Base-by-base conservation (phyloP, 2,113 vertebrate genomes). In the Ophiodon elongatus region DNA sequence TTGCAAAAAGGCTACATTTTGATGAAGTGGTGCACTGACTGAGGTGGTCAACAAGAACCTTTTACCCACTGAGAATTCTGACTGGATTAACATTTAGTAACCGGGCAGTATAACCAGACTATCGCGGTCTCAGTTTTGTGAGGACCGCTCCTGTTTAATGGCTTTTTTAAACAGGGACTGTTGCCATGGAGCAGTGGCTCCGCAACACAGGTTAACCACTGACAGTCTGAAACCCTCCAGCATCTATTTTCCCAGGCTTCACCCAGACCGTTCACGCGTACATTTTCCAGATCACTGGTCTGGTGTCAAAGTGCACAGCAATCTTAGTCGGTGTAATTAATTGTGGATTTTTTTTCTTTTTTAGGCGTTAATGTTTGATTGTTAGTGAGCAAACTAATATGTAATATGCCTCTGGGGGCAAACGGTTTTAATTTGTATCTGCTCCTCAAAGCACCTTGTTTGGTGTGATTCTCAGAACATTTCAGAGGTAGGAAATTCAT, bases 301-400 rank as follows among this genome's bases (percentile, higher is more conserved):
- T n/a, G 70, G 72, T 47, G 87, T 80, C 43, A 78, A 59, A 76
- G 83, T 29, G 66, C 60, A 43, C 0, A 0, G 25, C 21, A 23
- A 29, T 50, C 33, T 43, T 19, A 9, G 14, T 25, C 35, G 29
- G 8, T 17, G 25, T 68, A 56, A 76, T 87, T 64, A 76, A 66
- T 21, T 21, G 19, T 37, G 43, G 70, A 29, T 63, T 71, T 80
- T n/a, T n/a, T n/a, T n/a, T n/a, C n/a, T n/a, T n/a, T n/a, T 43
- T 54, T 56, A 0, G 10, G 56, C 67, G 84, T 89, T 84, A 85
- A 87, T 85, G 80, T 83, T 76, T 89, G 35, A 82, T 13, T 4
- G 73, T 39, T 27, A 1, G 13, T 60, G 27, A 74, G 37, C 21
- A 54, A 23, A 29, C 35, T 39, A 9, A 56, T 62, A 14, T 41